Conservation (phyloP, 2,888 invertebrate genomes). For the Philopedon plagiatum region DNA sequence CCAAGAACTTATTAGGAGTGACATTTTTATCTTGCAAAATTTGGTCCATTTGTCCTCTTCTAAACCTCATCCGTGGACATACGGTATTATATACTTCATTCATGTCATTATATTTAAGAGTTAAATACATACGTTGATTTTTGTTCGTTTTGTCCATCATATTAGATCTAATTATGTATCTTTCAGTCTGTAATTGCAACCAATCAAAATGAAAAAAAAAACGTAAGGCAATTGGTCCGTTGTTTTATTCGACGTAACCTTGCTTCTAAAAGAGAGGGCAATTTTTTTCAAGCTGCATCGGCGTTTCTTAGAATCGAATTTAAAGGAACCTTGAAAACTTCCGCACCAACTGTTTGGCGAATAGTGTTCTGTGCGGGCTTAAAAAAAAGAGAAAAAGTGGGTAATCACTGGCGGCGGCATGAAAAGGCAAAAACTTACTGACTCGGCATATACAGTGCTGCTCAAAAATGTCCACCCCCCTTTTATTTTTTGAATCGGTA, state of each 20-base stretch:
- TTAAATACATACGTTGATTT: too few relatives aligned
- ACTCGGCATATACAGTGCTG: neutral
- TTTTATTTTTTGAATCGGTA: too few relatives aligned
- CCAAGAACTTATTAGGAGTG: too few relatives aligned
- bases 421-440: neutral
- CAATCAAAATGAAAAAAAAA: neutral
- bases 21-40: too few relatives aligned
- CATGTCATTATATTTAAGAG: too few relatives aligned
- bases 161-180: too few relatives aligned
- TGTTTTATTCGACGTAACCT: slow-evolving; percentile 13
- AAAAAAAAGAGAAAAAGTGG: neutral
- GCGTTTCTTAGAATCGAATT: slow-evolving; percentile 5
- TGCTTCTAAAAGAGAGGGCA: slow-evolving; percentile 30
- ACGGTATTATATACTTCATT: too few relatives aligned
- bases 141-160: too few relatives aligned
- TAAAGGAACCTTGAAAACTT: slow-evolving; percentile 38
- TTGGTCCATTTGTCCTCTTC: too few relatives aligned
- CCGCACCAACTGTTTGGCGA: slow-evolving; percentile 33
- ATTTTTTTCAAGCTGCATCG: slow-evolving; percentile 37
- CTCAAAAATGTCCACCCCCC: too few relatives aligned
- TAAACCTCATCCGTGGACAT: too few relatives aligned
- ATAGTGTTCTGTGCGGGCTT: slow-evolving; percentile 2
- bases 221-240: neutral
- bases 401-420: neutral
- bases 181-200: neutral